phyloP scores from a whole-genome alignment of 2,888 invertebrate genomes.

The Noctua fimbriata region DNA sequence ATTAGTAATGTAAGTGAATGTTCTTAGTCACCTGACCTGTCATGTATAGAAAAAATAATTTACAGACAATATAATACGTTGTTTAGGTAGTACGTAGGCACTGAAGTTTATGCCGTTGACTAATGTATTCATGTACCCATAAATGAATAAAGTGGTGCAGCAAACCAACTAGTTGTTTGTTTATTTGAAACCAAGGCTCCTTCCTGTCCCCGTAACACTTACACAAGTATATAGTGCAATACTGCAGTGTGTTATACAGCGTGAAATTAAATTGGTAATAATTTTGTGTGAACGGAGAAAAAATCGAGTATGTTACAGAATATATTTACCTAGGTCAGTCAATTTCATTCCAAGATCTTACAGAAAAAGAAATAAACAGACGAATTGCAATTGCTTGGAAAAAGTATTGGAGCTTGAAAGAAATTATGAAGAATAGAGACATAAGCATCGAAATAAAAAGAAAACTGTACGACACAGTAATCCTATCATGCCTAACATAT shows the following conservation, averaged over 20 bases:
- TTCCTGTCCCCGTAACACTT: not conserved
- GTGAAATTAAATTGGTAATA: not conserved
- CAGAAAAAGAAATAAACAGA: too few relatives aligned
- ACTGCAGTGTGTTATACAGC: not conserved
- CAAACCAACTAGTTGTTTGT: conserved; percentile 67
- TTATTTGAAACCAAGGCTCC: conserved; percentile 40
- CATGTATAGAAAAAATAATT: conserved; percentile 84
- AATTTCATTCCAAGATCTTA: too few relatives aligned
- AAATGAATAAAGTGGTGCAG: conserved; percentile 87
- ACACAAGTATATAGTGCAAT: not conserved
- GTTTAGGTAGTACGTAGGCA: conserved; percentile 90
- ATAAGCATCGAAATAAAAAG: too few relatives aligned
- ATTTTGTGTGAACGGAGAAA: too few relatives aligned
- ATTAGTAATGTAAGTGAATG: conserved; percentile 74
- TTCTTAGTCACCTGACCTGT: conserved; percentile 82
- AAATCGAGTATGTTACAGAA: too few relatives aligned
- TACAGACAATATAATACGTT: conserved; percentile 88
- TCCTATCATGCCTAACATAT: too few relatives aligned
- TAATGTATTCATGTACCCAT: conserved; percentile 87
- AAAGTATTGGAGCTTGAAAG: too few relatives aligned
- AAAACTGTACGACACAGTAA: too few relatives aligned
- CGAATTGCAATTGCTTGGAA: too few relatives aligned
- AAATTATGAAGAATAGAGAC: too few relatives aligned
- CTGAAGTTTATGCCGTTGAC: conserved; percentile 89
- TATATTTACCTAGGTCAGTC: too few relatives aligned